phyloP scores from a whole-genome alignment of 2,888 invertebrate species.

The Pandemis corylana region DNA sequence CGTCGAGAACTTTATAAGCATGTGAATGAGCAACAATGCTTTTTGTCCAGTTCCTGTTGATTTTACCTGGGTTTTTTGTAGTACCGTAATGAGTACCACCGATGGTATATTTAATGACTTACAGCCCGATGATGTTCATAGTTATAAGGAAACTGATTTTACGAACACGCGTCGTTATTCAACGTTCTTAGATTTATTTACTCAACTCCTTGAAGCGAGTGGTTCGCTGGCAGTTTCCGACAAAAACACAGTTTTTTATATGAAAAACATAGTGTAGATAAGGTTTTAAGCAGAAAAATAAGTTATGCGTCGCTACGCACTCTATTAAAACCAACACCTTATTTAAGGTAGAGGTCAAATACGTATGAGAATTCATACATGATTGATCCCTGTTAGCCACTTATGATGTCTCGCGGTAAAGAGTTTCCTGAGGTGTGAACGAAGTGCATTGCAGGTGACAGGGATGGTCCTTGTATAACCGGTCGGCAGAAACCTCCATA shows the following conservation, averaged over 20 bases:
- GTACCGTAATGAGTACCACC: background rate
- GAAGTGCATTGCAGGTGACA: background rate
- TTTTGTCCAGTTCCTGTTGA: slow-evolving; percentile 13
- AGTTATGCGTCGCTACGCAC: background rate
- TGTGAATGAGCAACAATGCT: background rate
- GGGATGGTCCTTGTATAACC: slow-evolving; percentile 2
- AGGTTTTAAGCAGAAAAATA: background rate
- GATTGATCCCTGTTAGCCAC: background rate
- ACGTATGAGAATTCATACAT: background rate
- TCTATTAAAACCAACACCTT: background rate
- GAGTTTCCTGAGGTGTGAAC: background rate
- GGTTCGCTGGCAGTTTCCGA: background rate
- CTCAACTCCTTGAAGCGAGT: background rate
- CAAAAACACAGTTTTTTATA: background rate
- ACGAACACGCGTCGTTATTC: background rate
- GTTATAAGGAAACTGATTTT: slow-evolving; percentile 8
- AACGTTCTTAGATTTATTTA: background rate
- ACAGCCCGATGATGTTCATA: background rate
- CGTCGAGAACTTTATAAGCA: slow-evolving; percentile 3
- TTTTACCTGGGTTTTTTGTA: slow-evolving; percentile 18
- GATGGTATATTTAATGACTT: background rate
- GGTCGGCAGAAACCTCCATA: background rate
- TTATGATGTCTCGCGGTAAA: background rate
- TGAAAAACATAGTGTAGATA: background rate
- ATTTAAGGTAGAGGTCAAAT: background rate